These are phyloP conservation scores for Nannobrachium achirus DNA, from an alignment of 2,113 vertebrate genomes.

Conservation along the genomic window DNA sequence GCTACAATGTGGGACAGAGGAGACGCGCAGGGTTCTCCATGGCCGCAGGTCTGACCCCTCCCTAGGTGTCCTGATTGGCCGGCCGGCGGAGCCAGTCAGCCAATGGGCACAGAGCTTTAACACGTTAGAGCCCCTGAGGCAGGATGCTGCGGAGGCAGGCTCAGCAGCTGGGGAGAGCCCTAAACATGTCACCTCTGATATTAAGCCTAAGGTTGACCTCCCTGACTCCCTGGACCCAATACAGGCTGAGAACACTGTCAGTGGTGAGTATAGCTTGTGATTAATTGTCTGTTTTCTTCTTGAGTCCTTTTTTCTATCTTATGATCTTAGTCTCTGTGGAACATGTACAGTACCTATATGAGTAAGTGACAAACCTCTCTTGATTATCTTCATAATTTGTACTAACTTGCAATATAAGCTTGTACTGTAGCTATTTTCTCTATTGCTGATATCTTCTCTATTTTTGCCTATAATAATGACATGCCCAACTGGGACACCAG, in stretches of 20 bases:
- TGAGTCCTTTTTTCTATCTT: neutral
- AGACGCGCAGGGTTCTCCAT: conserved; percentile 82
- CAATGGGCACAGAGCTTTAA: conserved; percentile 89
- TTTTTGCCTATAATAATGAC: neutral
- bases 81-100: conserved; percentile 82
- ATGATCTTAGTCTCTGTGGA: neutral
- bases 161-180: conserved; percentile 68
- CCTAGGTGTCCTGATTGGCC: conserved; percentile 86
- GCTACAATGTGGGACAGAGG: conserved; percentile 84
- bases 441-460: too few species aligned
- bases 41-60: conserved; percentile 90
- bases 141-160: conserved; percentile 69
- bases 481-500: neutral
- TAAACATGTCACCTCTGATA: conserved; percentile 51
- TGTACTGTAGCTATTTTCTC: too few species aligned
- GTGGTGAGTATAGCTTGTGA: conserved; percentile 47
- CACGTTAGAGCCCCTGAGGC: conserved; percentile 84
- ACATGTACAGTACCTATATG: too few species aligned
- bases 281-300: too few species aligned
- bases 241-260: neutral
- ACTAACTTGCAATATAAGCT: too few species aligned
- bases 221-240: conserved; percentile 36
- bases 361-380: too few species aligned
- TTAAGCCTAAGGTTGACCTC: conserved; percentile 38
- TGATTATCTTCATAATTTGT: too few species aligned